Conservation (phyloP, 2,888 invertebrate genomes). For the Lasioglossum morio region DNA sequence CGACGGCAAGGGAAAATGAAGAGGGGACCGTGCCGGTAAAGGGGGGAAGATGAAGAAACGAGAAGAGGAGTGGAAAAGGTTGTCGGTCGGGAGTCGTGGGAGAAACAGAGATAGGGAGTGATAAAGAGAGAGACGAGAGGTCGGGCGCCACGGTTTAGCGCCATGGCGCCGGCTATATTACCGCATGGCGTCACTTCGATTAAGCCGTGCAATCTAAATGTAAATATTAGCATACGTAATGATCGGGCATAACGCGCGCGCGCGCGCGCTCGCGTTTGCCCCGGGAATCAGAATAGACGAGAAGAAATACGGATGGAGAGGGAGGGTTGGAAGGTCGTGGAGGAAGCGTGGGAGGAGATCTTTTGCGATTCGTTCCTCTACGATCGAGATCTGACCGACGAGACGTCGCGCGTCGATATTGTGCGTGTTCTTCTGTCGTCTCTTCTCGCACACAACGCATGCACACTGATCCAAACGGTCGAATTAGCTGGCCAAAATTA, state of each 20-base stretch:
- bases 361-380: conserved; percentile 44
- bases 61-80: conserved; percentile 26
- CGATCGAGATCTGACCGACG: conserved; percentile 29
- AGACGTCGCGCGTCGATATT: background rate
- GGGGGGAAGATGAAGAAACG: background rate
- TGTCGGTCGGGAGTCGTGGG: conserved; percentile 27
- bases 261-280: conserved; percentile 10
- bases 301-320: background rate
- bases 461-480: background rate
- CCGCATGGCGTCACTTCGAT: conserved; percentile 83
- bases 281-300: conserved; percentile 72
- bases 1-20: background rate
- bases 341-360: conserved; percentile 44
- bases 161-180: conserved; percentile 83
- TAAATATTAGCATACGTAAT: conserved; percentile 83
- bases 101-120: background rate
- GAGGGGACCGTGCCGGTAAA: background rate
- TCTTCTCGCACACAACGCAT: background rate
- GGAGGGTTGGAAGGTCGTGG: conserved; percentile 54
- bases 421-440: background rate
- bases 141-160: conserved; percentile 79
- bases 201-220: conserved; percentile 83
- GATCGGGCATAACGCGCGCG: conserved; percentile 75
- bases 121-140: conserved; percentile 46
- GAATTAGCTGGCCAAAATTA: too few species aligned